phyloP scores from a whole-genome alignment of 2,113 vertebrate species.

The Perccottus glenii region DNA sequence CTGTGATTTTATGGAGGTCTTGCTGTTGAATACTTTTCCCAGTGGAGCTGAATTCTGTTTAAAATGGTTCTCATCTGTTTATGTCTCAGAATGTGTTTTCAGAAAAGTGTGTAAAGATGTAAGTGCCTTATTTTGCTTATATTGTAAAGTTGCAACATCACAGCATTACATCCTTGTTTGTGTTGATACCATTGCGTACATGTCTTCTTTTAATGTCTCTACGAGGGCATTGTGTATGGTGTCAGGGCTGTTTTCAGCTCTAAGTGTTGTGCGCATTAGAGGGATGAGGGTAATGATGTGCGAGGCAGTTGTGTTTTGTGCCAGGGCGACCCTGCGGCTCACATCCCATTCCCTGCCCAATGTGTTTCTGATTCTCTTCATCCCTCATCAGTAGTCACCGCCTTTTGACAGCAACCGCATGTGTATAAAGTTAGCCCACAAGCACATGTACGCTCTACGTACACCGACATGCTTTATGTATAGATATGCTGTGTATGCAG shows the following conservation, averaged over 20 bases:
- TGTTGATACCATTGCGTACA: constrained; percentile 11
- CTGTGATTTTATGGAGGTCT: constrained; percentile 55
- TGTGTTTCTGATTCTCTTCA: constrained; percentile 79
- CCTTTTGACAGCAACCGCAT: constrained; percentile 66
- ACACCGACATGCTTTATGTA: constrained; percentile 5
- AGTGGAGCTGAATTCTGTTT: constrained; percentile 46
- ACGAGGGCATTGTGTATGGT: constrained; percentile 48
- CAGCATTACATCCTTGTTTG: background rate
- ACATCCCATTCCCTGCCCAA: constrained; percentile 73
- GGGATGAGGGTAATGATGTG: constrained; percentile 81
- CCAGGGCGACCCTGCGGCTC: constrained; percentile 77
- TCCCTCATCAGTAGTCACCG: constrained; percentile 74
- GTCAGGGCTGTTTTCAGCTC: constrained; percentile 68
- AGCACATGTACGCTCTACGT: constrained; percentile 7
- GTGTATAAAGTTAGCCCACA: constrained; percentile 51
- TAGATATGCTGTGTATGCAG: constrained; percentile 20
- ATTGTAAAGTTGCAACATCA: constrained; percentile 32
- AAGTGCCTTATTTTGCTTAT: constrained; percentile 23
- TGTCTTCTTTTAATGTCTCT: constrained; percentile 40
- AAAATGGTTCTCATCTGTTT: constrained; percentile 48
- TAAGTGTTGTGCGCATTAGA: constrained; percentile 78
- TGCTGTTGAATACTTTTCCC: constrained; percentile 65
- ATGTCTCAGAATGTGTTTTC: constrained; percentile 44
- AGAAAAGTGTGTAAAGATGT: constrained; percentile 26
- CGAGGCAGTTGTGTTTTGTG: constrained; percentile 72